These are phyloP conservation scores for Thaumatotibia leucotreta DNA, from an alignment of 1,140 invertebrate genomes.

Conservation along the genomic window DNA sequence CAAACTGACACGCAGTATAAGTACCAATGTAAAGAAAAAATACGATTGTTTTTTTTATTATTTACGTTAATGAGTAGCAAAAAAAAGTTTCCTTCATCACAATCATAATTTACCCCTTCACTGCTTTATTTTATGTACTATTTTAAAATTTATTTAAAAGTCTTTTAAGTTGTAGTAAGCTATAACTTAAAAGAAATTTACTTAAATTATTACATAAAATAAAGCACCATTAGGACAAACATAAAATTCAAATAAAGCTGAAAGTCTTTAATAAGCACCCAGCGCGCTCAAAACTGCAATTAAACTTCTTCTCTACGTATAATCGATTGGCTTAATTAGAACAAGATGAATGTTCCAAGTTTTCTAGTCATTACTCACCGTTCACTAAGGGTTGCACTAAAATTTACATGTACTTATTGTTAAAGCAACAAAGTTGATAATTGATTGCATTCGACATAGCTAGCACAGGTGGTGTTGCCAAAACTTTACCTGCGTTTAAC, in stretches of 20 bases:
- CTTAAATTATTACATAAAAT: no score
- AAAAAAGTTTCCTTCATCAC: no score
- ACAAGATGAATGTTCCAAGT: constrained; percentile 25
- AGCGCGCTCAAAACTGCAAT: constrained; percentile 19
- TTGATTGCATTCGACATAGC: neutral
- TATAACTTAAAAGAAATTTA: no score
- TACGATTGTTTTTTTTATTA: no score
- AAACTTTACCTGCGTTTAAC: neutral
- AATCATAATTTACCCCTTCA: no score
- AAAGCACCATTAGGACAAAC: no score
- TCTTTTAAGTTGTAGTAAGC: no score
- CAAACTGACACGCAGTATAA: no score
- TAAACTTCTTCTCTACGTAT: constrained; percentile 21
- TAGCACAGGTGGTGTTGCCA: neutral
- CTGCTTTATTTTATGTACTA: no score
- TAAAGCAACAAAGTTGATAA: neutral
- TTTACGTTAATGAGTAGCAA: no score
- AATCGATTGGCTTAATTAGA: constrained; percentile 24
- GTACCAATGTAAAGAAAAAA: no score
- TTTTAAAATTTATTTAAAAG: no score
- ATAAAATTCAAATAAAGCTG: neutral
- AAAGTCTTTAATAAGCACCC: neutral
- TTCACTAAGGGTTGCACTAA: constrained; percentile 18
- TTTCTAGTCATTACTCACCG: constrained; percentile 18
- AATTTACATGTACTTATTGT: constrained; percentile 9